Percentiles rank a stretch among this genome's conserved stretches.
Evolutionary conservation across 2,113 vertebrate genomes (phyloP).

Genomic region (Pantherophis guttatus): DNA sequence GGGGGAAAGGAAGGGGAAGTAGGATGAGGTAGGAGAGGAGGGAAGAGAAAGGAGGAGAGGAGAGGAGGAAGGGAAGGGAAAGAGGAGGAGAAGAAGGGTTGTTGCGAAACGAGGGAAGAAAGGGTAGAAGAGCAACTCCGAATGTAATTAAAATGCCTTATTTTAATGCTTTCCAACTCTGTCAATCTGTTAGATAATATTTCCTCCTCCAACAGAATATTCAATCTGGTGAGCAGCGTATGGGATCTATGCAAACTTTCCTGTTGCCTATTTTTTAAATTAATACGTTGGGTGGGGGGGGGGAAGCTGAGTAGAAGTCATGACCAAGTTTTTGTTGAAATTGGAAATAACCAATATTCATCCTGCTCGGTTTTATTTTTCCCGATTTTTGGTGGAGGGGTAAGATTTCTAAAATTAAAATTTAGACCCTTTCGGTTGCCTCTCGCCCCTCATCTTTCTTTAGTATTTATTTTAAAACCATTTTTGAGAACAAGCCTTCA

Average conservation of each 20-base stretch:
- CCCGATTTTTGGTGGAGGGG: not conserved
- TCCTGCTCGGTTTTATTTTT: not conserved
- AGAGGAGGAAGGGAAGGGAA: too few species aligned
- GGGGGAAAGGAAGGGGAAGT: too few species aligned
- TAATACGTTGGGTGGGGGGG: not conserved
- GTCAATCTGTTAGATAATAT: not conserved
- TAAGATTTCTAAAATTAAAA: not conserved
- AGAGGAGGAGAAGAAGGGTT: too few species aligned
- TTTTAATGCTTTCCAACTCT: too few species aligned
- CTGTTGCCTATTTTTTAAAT: not conserved
- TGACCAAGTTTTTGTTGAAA: not conserved
- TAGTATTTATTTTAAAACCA: not conserved
- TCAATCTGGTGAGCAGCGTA: not conserved
- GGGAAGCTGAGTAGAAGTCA: not conserved
- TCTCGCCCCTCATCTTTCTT: not conserved
- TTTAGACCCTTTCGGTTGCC: not conserved
- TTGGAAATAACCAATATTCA: not conserved
- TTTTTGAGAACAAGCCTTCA: not conserved
- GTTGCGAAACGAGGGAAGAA: too few species aligned
- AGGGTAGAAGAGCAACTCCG: too few species aligned
- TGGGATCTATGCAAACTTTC: not conserved
- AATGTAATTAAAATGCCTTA: too few species aligned
- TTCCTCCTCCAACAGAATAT: not conserved
- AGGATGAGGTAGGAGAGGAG: too few species aligned
- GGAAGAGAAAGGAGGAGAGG: too few species aligned